A percentile compares a stretch with the other conserved stretches of the same genome.
phyloP scores from a whole-genome alignment of 1,140 invertebrate species.

The Pseudoatta argentina region DNA sequence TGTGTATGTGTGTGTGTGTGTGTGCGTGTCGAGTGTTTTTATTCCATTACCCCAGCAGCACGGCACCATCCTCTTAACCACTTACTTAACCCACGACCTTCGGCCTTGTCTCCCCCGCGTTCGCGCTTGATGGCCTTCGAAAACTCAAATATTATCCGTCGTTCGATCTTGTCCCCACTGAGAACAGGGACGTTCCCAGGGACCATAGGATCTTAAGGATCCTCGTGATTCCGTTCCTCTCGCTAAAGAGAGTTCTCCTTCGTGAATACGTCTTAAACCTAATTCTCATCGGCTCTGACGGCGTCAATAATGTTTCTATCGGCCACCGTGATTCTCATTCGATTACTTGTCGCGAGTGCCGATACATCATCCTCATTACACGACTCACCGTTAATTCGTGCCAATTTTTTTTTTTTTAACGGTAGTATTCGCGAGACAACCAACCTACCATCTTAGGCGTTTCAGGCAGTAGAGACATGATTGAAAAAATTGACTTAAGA shows the following conservation, averaged over 20 bases:
- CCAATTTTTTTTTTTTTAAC: slow-evolving; percentile 27
- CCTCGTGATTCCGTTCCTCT: background rate
- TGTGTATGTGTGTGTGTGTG: background rate
- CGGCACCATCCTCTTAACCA: slow-evolving; percentile 79
- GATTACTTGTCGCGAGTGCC: slow-evolving; percentile 44
- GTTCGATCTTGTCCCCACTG: slow-evolving; percentile 56
- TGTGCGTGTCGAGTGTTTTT: slow-evolving; percentile 79
- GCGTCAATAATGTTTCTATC: slow-evolving; percentile 48
- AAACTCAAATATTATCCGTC: slow-evolving; percentile 82
- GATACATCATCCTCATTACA: slow-evolving; percentile 40
- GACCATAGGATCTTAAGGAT: slow-evolving; percentile 24
- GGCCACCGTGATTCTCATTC: slow-evolving; percentile 61
- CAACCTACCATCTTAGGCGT: background rate
- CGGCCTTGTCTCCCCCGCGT: slow-evolving; percentile 62
- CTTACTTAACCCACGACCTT: slow-evolving; percentile 81
- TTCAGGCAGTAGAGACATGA: background rate
- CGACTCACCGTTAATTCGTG: slow-evolving; percentile 4
- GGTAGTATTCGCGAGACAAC: too few relatives aligned
- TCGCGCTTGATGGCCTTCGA: slow-evolving; percentile 70
- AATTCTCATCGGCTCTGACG: slow-evolving; percentile 52
- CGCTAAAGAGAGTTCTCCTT: slow-evolving; percentile 6
- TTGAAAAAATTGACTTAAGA: slow-evolving; percentile 57
- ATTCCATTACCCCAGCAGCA: slow-evolving; percentile 79
- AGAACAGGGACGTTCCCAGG: background rate
- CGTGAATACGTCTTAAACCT: slow-evolving; percentile 35